Base-by-base conservation (phyloP, 2,888 invertebrate genomes). In the Campopleginae sp. region DNA sequence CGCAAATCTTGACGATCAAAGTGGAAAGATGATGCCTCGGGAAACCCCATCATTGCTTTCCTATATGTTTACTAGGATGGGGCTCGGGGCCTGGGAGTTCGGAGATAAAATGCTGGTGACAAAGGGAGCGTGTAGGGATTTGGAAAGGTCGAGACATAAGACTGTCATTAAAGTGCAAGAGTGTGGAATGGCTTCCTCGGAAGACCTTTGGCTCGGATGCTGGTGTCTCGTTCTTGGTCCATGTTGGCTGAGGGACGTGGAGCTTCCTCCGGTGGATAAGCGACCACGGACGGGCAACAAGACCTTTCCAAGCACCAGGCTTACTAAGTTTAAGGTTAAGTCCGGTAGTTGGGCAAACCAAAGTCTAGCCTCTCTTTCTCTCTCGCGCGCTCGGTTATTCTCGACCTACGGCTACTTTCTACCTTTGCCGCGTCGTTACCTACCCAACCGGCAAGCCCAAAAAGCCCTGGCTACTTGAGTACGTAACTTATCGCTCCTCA, bases 401-500 rank as follows among this genome's bases (percentile, higher is more conserved):
- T 58, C 58, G 27, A 38, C 46, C 48, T 79, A 31, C 65, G 58
- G 63, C 58, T 82, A 66, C 70, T 71, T 75, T 48, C 63, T 61
- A 76, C 70, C 61, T 70, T 51, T 74, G 61, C 68, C 66, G 63
- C 46, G 72, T 68, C 58, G 46, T 68, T 27, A 33, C 27, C 79
- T 63, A 54, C n/a, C 44, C 42, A 12, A 31, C 68, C 10, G 68
- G 31, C 19, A 72, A 54, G 61, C 51, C 54, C 54, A 46, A 80
- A 46, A 80, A 85, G 46, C 74, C 65, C 80, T 68, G 74, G 51
- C 82, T 65, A 66, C 68, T 54, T 80, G 80, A 86, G 83, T 80
- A 85, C 82, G 82, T 86, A 86, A 86, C 86, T 86, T 86, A 86
- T 86, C 77, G 86, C 77, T 86, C 70, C 72, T 86, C 66, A 66